phyloP scores from a whole-genome alignment of 2,888 invertebrate genomes.

The Eupithecia abbreviata region DNA sequence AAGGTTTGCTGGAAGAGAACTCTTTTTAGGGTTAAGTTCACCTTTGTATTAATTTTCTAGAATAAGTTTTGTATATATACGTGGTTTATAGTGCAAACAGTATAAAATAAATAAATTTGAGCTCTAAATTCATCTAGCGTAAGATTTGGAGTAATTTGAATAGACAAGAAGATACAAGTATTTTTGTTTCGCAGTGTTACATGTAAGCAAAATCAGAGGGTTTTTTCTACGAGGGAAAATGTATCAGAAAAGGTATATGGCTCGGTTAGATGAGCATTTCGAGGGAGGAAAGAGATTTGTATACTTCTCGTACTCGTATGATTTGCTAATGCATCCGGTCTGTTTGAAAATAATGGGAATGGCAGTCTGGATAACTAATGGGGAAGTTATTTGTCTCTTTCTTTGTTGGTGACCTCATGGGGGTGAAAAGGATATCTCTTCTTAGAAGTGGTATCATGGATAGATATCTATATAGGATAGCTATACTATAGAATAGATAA shows the following conservation, averaged over 20 bases:
- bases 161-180: slow-evolving; percentile 14
- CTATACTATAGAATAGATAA: too few relatives aligned
- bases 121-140: not conserved
- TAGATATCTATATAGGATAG: too few relatives aligned
- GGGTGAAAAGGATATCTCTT: not conserved
- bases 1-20: too few relatives aligned
- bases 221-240: slow-evolving; percentile 68
- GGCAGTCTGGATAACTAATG: slow-evolving; percentile 32
- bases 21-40: too few relatives aligned
- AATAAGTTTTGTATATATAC: too few relatives aligned
- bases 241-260: slow-evolving; percentile 72
- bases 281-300: slow-evolving; percentile 60
- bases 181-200: slow-evolving; percentile 29
- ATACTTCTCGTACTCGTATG: slow-evolving; percentile 54
- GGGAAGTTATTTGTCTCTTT: slow-evolving; percentile 11
- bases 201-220: slow-evolving; percentile 70
- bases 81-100: too few relatives aligned
- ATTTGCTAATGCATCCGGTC: slow-evolving; percentile 49
- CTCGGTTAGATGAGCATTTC: slow-evolving; percentile 65
- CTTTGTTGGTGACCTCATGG: slow-evolving; percentile 7
- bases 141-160: not conserved
- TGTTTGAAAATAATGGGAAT: slow-evolving; percentile 54
- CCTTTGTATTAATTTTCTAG: too few relatives aligned
- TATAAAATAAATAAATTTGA: too few relatives aligned
- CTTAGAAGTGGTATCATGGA: too few relatives aligned